Percentiles rank a stretch among this genome's conserved stretches.
These are phyloP conservation scores for Limnephilus marmoratus DNA, from an alignment of 2,888 invertebrate genomes.

Conservation along the genomic window DNA sequence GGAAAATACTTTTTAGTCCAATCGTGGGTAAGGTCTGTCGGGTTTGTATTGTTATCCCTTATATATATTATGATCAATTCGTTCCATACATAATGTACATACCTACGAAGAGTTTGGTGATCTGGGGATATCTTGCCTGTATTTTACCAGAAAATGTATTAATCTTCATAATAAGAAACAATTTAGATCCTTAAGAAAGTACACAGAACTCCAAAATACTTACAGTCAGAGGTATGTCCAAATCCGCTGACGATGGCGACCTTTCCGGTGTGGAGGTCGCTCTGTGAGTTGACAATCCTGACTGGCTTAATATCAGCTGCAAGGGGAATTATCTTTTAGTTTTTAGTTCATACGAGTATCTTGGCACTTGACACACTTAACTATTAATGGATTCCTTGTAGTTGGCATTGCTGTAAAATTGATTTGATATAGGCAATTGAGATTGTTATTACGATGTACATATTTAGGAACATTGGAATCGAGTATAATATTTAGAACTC, in stretches of 20 bases:
- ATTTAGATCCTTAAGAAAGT: not conserved
- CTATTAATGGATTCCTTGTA: not conserved
- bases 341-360: not conserved
- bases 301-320: conserved; percentile 56
- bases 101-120: too few species aligned
- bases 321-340: not conserved
- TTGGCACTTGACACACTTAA: not conserved
- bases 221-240: conserved; percentile 56
- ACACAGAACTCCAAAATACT: conserved; percentile 10
- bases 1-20: too few species aligned
- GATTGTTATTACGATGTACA: not conserved
- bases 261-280: conserved; percentile 29
- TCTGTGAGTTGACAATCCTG: conserved; percentile 45
- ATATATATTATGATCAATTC: too few species aligned
- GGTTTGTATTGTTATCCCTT: too few species aligned
- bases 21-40: too few species aligned
- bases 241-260: conserved; percentile 54
- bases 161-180: not conserved
- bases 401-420: not conserved
- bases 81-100: too few species aligned
- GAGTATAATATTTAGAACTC: not conserved
- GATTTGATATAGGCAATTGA: not conserved
- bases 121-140: too few species aligned
- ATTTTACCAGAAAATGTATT: too few species aligned
- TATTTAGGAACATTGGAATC: not conserved